Percentiles rank a stretch among this genome's conserved stretches.
phyloP scores from a whole-genome alignment of 2,113 vertebrate species.

The Cyanoliseus patagonus region DNA sequence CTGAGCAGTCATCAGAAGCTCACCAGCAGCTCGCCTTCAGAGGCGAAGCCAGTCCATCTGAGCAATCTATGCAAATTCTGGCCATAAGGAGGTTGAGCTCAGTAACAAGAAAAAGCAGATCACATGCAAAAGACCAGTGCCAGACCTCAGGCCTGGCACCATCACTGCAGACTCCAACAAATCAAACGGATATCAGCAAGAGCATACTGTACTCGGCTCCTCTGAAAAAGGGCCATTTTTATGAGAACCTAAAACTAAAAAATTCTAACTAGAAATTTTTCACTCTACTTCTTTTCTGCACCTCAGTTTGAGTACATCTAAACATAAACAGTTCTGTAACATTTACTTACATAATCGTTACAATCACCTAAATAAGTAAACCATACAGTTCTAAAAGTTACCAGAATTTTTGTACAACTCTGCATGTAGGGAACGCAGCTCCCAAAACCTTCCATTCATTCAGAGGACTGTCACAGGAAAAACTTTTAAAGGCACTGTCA shows the following conservation, averaged over 20 bases:
- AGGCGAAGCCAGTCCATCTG: neutral
- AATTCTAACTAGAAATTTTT: neutral
- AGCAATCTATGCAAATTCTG: neutral
- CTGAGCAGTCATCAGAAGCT: neutral
- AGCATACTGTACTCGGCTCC: fast-evolving
- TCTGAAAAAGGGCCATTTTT: neutral
- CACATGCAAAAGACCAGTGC: neutral
- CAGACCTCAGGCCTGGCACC: neutral
- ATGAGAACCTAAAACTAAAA: neutral
- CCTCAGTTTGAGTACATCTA: neutral
- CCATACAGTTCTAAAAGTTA: neutral
- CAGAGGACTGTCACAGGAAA: neutral
- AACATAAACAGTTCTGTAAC: neutral
- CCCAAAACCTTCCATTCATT: neutral
- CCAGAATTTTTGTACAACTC: neutral
- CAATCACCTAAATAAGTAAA: neutral
- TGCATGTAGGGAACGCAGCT: neutral
- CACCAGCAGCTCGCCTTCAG: neutral
- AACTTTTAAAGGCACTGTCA: neutral
- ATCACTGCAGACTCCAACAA: neutral
- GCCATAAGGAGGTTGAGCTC: neutral
- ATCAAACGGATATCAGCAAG: fast-evolving
- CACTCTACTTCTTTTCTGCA: neutral
- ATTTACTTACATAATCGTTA: neutral
- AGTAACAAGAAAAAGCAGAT: neutral